Base-by-base conservation (phyloP, 2,113 vertebrate genomes). In the Ariopsis seemanni region DNA sequence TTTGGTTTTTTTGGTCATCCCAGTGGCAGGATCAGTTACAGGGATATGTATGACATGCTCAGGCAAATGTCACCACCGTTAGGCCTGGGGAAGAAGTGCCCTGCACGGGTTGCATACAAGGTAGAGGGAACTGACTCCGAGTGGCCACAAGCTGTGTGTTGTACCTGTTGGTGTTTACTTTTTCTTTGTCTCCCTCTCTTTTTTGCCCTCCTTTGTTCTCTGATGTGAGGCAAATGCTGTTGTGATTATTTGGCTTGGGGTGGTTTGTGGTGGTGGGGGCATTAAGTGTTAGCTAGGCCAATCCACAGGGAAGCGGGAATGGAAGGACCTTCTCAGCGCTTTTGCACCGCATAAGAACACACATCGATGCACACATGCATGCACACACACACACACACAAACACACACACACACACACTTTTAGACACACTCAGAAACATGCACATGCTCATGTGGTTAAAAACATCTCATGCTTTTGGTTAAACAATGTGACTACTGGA, bases 31-130 rank as follows among this genome's bases (percentile, higher is more conserved):
- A 97, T 99, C 96, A 97, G 97, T 96, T 97, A 97, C 97, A 97
- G 95, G 96, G 97, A 99, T 96, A 98, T 99, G 97, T 98, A 98
- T 97, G 96, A 98, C 96, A 97, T 98, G 97, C 96, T 99, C 95
- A 97, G 97, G 95, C 97, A 97, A 94, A 99, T 99, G 97, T 97
- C 97, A 94, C 97, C 97, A 83, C 97, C 97, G 92, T 96, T 98
- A 96, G 97, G 97, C 94, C 96, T 99, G 90, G 97, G 97, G 95
- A 97, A 97, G 97, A 98, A 97, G 95, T 98, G 97, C 95, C 97
- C 97, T 71, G 97, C 97, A 95, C 96, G 97, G 94, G 97, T 98
- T 95, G 97, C 97, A 91, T 98, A 98, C 96, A 97, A 99, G 97
- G 97, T 99, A 97, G 96, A 95, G 93, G 93, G 91, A 87, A 79